Conservation (phyloP, 2,888 invertebrate species). For the Cryptus armator region DNA sequence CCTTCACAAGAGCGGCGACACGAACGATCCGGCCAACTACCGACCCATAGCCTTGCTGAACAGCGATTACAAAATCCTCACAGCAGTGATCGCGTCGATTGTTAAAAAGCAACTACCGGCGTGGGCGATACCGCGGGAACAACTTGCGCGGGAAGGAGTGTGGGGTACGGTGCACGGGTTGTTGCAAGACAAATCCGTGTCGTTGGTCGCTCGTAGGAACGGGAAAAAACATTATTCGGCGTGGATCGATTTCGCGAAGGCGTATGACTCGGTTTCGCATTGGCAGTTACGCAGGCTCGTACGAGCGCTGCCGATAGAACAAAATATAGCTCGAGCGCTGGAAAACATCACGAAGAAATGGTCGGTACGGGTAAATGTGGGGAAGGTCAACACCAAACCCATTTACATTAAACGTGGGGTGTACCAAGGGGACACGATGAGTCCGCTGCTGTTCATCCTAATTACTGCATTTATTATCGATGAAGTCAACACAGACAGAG, state of each 20-base stretch:
- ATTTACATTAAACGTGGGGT: conserved; percentile 49
- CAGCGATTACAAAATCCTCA: conserved; percentile 73
- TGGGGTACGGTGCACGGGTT: conserved; percentile 74
- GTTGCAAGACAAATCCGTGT: conserved; percentile 69
- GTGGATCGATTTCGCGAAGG: conserved; percentile 66
- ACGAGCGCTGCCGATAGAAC: not conserved
- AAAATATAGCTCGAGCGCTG: not conserved
- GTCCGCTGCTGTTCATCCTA: conserved; percentile 61
- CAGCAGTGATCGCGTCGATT: conserved; percentile 55
- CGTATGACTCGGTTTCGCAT: conserved; percentile 46
- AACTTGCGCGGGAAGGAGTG: conserved; percentile 66
- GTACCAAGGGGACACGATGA: conserved; percentile 64
- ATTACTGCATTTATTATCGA: conserved; percentile 36
- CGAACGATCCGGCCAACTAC: conserved; percentile 69
- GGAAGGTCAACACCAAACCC: conserved; percentile 15
- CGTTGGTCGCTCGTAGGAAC: conserved; percentile 55
- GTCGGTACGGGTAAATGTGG: not conserved
- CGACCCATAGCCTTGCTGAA: conserved; percentile 73
- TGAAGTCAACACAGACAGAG: not conserved
- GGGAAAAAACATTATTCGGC: conserved; percentile 65
- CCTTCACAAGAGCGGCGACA: conserved; percentile 70
- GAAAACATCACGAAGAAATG: not conserved
- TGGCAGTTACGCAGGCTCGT: conserved; percentile 42
- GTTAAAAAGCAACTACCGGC: conserved; percentile 60
- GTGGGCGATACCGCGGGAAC: conserved; percentile 49